Percentiles rank a stretch among this genome's conserved stretches.
phyloP scores from a whole-genome alignment of 2,797 vertebrate species.

The Tinamus major region DNA sequence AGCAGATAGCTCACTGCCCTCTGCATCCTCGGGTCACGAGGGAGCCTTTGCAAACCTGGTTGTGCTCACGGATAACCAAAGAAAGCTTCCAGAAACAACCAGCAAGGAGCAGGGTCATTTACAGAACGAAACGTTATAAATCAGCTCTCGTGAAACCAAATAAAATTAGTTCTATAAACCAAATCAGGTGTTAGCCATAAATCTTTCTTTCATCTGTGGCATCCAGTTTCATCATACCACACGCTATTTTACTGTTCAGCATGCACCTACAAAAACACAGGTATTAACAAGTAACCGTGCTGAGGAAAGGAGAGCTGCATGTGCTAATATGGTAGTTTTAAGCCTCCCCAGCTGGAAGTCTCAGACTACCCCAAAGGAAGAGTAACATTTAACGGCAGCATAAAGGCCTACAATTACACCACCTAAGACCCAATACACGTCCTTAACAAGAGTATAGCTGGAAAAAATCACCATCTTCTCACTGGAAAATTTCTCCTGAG shows the following conservation, averaged over 20 bases:
- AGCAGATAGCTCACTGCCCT: background rate
- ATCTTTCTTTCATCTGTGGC: background rate
- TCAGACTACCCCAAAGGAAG: background rate
- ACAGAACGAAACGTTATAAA: background rate
- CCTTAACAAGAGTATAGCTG: background rate
- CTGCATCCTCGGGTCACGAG: background rate
- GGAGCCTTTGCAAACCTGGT: background rate
- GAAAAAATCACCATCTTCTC: background rate
- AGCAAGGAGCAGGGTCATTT: background rate
- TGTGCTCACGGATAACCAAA: background rate
- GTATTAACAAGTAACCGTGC: background rate
- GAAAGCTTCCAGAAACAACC: background rate
- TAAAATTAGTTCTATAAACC: background rate
- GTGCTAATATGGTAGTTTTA: background rate
- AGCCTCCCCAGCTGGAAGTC: background rate
- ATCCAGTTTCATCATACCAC: background rate
- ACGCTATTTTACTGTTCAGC: background rate
- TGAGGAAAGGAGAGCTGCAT: background rate
- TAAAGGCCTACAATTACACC: background rate
- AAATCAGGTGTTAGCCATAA: rapidly evolving
- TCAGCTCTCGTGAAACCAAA: rapidly evolving
- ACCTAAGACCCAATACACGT: background rate
- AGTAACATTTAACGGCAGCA: background rate
- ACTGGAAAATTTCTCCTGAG: background rate
- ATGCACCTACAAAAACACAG: background rate